phyloP scores from a whole-genome alignment of 2,888 invertebrate species.

The Embidobia sp. region DNA sequence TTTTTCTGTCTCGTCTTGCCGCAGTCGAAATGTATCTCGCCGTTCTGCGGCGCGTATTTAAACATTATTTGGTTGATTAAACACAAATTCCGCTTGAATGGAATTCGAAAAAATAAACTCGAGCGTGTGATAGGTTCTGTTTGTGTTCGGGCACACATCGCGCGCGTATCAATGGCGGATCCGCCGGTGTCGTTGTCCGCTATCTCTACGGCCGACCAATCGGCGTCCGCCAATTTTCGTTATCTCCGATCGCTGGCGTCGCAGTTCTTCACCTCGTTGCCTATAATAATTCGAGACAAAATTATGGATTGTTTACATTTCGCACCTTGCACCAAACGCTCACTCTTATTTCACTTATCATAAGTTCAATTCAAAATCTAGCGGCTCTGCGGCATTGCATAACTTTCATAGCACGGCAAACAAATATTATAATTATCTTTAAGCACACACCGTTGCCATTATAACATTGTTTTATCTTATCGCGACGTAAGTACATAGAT shows the following conservation, averaged over 20 bases:
- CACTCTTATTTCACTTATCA: conserved; percentile 24
- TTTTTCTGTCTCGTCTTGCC: background rate
- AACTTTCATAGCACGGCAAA: conserved; percentile 39
- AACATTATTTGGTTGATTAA: conserved; percentile 51
- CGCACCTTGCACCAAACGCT: conserved; percentile 47
- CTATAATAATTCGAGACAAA: conserved; percentile 38
- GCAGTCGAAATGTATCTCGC: conserved; percentile 11
- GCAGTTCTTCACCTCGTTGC: conserved; percentile 33
- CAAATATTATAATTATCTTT: conserved; percentile 59
- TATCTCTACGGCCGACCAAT: conserved; percentile 44
- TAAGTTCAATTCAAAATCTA: conserved; percentile 39
- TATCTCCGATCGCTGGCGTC: conserved; percentile 52
- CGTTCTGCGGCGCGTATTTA: conserved; percentile 32
- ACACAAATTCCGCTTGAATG: conserved; percentile 53
- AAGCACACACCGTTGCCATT: conserved; percentile 49
- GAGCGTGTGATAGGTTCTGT: conserved; percentile 31
- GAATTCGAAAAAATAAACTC: conserved; percentile 34
- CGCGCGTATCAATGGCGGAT: conserved; percentile 59
- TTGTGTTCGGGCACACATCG: conserved; percentile 40
- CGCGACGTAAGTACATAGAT: conserved; percentile 49
- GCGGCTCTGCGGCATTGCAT: conserved; percentile 33
- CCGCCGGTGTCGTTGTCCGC: conserved; percentile 53
- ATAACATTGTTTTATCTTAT: conserved; percentile 59
- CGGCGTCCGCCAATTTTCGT: conserved; percentile 40
- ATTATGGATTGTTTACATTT: conserved; percentile 36